Base-by-base conservation (phyloP, 92 coral and sea anemone genomes). In the Phenganax subtilis region DNA sequence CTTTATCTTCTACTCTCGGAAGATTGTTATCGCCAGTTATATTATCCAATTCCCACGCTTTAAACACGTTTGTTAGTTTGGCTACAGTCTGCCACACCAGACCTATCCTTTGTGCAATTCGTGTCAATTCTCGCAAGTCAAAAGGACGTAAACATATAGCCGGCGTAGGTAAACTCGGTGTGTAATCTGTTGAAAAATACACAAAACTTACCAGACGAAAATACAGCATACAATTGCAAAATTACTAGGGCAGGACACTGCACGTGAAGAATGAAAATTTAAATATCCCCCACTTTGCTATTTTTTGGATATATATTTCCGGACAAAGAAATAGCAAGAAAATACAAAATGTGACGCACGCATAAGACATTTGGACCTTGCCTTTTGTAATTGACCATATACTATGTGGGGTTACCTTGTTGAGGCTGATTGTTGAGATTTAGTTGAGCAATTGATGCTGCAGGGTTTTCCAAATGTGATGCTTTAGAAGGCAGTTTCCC, bases 41-140 rank as follows among this genome's bases (percentile, higher is more conserved):
- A 79, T 79, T 79, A 12, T 31, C 25, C 3, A 79, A 47, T 79
- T 79, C 83, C 73, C 74, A 79, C 2, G 7, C 84, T 77, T 76
- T 51, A 62, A 72, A 76, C n/a, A 3, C 12, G 6, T 51, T 72
- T 3, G 83, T 68, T 10, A 12, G 28, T 10, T 51, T 72, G 64
- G 76, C 82, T 3, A 83, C 30, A 51, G 51, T 54, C 54, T 12
- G 10, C 89, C 89, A 87, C 29, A 8, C n/a, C 2, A 58, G 69
- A 8, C 69, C 52, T 0, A 77, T 71, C 54, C 83, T 25, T 52
- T 65, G 73, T 10, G 83, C 83, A 47, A 79, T 79, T 53, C 72
- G 59, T 8, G 65, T 52, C 60, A 79, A 54, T 61, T 79, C 83
- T 51, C 29, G 20, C 12, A 37, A 3, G 27, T 67, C 31, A 54